phyloP scores from a whole-genome alignment of 2,113 vertebrate genomes.

The Sphaerodactylus townsendi region DNA sequence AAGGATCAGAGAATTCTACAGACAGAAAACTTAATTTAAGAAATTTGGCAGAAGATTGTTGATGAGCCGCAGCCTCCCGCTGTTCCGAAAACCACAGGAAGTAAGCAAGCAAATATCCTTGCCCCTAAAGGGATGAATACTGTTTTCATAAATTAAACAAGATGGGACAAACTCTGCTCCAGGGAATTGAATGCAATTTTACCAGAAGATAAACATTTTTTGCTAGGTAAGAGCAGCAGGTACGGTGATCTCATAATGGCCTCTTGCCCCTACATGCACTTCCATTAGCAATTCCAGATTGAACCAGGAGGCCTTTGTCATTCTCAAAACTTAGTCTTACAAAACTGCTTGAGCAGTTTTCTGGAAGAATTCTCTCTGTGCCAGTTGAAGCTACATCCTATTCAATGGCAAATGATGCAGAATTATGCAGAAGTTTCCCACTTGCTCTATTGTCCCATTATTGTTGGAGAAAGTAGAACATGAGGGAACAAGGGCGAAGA shows the following conservation, averaged over 20 bases:
- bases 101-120: not conserved
- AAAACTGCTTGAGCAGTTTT: not conserved
- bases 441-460: no score
- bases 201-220: not conserved
- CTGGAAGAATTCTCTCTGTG: not conserved
- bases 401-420: no score
- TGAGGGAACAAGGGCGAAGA: no score
- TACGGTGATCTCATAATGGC: not conserved
- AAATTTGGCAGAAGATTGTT: not conserved
- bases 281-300: not conserved
- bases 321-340: not conserved
- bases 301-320: not conserved
- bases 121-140: not conserved
- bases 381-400: no score
- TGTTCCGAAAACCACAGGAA: not conserved
- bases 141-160: constrained; percentile 14
- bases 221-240: not conserved
- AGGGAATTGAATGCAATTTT: not conserved
- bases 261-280: not conserved
- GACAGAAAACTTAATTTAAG: not conserved
- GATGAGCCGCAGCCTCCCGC: not conserved
- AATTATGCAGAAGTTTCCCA: no score
- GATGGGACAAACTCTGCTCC: not conserved
- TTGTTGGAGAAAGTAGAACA: no score
- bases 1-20: not conserved